Base-by-base conservation (phyloP, 2,888 invertebrate species). In the Rhagonycha fulva region DNA sequence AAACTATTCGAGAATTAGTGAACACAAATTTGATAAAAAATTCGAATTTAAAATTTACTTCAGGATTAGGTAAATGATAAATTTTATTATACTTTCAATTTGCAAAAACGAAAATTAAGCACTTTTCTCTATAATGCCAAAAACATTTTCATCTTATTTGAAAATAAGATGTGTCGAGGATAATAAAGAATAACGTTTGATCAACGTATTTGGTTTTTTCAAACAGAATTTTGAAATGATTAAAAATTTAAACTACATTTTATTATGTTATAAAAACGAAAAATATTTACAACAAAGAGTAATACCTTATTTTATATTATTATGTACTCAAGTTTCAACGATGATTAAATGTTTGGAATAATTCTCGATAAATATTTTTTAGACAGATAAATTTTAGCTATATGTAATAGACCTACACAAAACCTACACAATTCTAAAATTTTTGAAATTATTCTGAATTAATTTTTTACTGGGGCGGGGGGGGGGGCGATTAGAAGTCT, bases 31-130 rank as follows among this genome's bases (percentile, higher is more conserved):
- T 70, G 60, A 71, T 74, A 66, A 76, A 71, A 72, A 47, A 72
- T 14, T 74, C 76, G 12, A 72, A 69, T 66, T 74, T 67, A 19
- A 73, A 73, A 62, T 74, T 78, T 67, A 70, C 76, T 24, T 75
- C 78, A 60, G 78, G 78, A 74, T 68, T 78, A 75, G 79, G 79
- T 79, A 79, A 78, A n/a, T 76, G 67, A 68, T 63, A 24, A 2
- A 14, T n/a, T 66, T 24, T 24, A 62, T 23, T 62, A 62, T 62
- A n/a, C 23, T 62, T 12, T 62, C 11, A 62, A 62, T 12, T 62
- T 24, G 7, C 14, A 24, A 62, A 62, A 19, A 1, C 2, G 62
- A 19, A 62, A 19, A 62, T 11, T 62, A n/a, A n/a, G 47, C 47
- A 47, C 2, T 47, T 3, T 32, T 32, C 5, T 5, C 32, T 12